Percentiles rank a stretch among this genome's conserved stretches.
Conservation (phyloP, 1,140 invertebrate genomes). For the Tenebrio molitor region DNA sequence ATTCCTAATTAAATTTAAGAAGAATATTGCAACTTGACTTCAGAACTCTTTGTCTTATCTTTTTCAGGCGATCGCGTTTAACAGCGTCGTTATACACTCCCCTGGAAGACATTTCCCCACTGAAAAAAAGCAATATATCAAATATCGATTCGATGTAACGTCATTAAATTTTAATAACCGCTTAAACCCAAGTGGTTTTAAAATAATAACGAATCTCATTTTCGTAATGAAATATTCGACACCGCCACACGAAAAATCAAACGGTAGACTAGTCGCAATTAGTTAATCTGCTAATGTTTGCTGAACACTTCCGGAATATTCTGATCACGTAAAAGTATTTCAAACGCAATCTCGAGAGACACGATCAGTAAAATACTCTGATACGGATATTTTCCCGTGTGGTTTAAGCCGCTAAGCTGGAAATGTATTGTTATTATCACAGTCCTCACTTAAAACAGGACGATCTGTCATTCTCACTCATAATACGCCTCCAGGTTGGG, state of each 20-base stretch:
- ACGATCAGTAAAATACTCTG: conserved; percentile 34
- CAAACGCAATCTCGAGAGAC: conserved; percentile 1
- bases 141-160: background rate
- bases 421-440: conserved; percentile 46
- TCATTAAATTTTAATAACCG: conserved; percentile 1
- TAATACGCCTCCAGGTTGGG: conserved; percentile 38
- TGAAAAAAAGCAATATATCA: background rate
- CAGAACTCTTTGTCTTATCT: no score
- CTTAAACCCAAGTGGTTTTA: conserved; percentile 1
- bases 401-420: conserved; percentile 39
- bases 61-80: no score
- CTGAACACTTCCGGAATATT: background rate
- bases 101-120: background rate
- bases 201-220: background rate
- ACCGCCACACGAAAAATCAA: no score
- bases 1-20: conserved; percentile 14
- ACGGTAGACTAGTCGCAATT: no score
- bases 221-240: background rate
- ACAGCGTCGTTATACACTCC: background rate
- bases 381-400: conserved; percentile 40
- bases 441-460: conserved; percentile 36
- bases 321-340: conserved; percentile 5
- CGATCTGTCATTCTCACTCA: conserved; percentile 47
- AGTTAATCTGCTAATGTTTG: no score
- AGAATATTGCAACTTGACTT: background rate